These are phyloP conservation scores for Xenopus tropicalis DNA, from an alignment of 2,113 vertebrate genomes.

Conservation along the genomic window DNA sequence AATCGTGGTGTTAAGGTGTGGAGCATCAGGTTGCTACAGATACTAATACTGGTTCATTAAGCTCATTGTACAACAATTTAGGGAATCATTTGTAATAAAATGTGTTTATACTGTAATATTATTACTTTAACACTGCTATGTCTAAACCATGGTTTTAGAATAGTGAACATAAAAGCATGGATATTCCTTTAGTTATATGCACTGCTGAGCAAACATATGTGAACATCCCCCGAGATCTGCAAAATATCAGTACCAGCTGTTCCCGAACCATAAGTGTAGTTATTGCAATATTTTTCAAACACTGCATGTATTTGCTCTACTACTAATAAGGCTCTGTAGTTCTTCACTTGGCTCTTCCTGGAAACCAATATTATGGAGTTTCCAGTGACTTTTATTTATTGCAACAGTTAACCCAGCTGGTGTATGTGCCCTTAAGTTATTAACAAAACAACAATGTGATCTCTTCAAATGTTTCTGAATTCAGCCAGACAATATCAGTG, in stretches of 20 bases:
- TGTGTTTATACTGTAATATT: too few relatives aligned
- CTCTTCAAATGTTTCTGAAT: not conserved
- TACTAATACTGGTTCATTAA: too few relatives aligned
- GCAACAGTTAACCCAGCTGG: not conserved
- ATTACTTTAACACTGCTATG: too few relatives aligned
- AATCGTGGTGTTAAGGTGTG: too few relatives aligned
- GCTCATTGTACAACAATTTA: too few relatives aligned
- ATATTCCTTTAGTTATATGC: slow-evolving; percentile 6
- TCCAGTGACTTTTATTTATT: not conserved
- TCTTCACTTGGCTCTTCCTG: not conserved
- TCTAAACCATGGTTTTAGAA: too few relatives aligned
- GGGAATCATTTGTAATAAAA: too few relatives aligned
- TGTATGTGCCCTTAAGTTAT: not conserved
- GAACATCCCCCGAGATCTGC: slow-evolving; percentile 5
- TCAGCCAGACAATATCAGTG: not conserved
- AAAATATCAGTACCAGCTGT: slow-evolving; percentile 37
- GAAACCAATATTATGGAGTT: not conserved
- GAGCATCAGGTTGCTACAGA: too few relatives aligned
- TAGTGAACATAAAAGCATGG: too few relatives aligned
- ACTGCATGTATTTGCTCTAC: slow-evolving; percentile 19
- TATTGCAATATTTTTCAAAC: slow-evolving; percentile 20
- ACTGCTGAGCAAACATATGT: slow-evolving; percentile 38
- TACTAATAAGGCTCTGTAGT: slow-evolving; percentile 30
- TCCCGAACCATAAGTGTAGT: not conserved
- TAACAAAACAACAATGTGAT: not conserved